A percentile compares a stretch with the other conserved stretches of the same genome.
phyloP scores from a whole-genome alignment of 2,797 vertebrate species.

The Liasis olivaceus region DNA sequence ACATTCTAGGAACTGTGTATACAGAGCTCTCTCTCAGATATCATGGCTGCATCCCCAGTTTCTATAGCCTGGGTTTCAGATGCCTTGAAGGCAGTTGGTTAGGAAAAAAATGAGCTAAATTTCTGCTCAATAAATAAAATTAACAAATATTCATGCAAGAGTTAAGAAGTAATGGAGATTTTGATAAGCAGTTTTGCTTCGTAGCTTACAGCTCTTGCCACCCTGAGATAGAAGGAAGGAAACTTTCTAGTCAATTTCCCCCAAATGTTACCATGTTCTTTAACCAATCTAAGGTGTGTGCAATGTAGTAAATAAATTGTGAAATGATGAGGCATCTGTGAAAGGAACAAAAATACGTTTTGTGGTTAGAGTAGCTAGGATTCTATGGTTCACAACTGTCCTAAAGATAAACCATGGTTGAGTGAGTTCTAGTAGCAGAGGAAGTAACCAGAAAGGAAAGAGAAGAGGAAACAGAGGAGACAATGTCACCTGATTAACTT shows the following conservation, averaged over 20 bases:
- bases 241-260: neutral
- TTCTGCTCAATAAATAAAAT: neutral
- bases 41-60: neutral
- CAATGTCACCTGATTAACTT: constrained; percentile 90
- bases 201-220: too few species aligned
- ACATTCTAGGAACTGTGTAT: neutral
- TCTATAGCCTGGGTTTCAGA: neutral
- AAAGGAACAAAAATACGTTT: neutral
- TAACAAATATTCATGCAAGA: too few species aligned
- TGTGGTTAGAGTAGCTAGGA: neutral
- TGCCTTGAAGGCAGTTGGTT: neutral
- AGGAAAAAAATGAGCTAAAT: neutral
- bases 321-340: neutral
- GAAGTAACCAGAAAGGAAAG: neutral
- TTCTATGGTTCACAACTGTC: neutral
- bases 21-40: neutral
- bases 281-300: neutral
- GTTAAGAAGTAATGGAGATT: neutral
- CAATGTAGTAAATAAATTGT: neutral
- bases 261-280: neutral
- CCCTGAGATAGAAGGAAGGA: neutral
- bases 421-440: neutral
- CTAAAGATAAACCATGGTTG: neutral
- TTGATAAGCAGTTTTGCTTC: neutral
- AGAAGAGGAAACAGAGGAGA: constrained; percentile 18